Evolutionary conservation across 2,797 vertebrate species (phyloP), one percentile per base, ranked within the genome.

Genomic region (Sciurus vulgaris): DNA sequence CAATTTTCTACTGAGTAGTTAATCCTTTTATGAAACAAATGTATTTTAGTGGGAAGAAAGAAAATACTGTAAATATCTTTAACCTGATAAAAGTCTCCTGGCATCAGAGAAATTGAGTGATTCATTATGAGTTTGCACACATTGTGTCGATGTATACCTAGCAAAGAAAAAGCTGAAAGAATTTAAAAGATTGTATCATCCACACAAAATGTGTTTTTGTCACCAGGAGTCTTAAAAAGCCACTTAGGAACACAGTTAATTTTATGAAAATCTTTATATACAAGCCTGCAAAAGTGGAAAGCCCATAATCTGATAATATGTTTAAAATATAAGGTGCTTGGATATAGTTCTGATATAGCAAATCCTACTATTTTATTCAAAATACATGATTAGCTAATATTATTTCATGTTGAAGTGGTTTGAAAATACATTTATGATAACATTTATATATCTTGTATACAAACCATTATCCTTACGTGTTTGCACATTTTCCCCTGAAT

Each of bases 21-120:
- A 97, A 96, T 96, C 54, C 61, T 89, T 97, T 95, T 89, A 95
- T 93, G 88, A 95, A 95, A 86, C 70, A 96, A 92, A 89, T 91
- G 11, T 84, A 93, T 90, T 86, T 96, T 89, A 86, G n/a, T 91
- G 26, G 67, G 15, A 88, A 93, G 35, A 93, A 96, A 90, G 49
- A 77, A 95, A 97, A 69, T 24, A 63, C 3, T 82, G 22, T 30
- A 96, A 24, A 78, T 95, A 81, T 86, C 47, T 89, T 83, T 78
- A 87, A 20, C 0, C 44, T 86, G 35, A 94, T 61, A 77, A 86
- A 86, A 89, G 91, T 92, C 9, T 88, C 33, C 49, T 79, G 33
- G 13, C 67, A 61, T 76, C 14, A 78, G n/a, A 76, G 30, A 97
- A 95, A 92, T 78, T 85, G 41, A 67, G 4, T 84, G 35, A 96